Conservation (phyloP, 2,888 invertebrate genomes). For the Platycheirus rosarum region DNA sequence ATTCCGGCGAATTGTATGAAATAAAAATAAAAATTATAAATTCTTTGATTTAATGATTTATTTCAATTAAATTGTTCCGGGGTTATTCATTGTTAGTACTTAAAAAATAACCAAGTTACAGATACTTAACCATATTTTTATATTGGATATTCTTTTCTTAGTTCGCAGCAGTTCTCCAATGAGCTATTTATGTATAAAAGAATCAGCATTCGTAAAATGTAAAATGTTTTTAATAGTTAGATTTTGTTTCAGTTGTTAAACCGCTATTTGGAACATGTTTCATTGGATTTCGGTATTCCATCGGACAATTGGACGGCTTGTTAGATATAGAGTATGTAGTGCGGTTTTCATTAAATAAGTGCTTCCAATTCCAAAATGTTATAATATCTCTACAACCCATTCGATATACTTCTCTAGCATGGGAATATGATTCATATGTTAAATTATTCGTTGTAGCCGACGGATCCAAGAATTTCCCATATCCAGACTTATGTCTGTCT, state of each 20-base stretch:
- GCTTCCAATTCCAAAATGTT: conserved; percentile 81
- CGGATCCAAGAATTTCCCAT: conserved; percentile 79
- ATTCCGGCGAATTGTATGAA: too few relatives aligned
- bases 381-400: conserved; percentile 78
- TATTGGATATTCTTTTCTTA: too few relatives aligned
- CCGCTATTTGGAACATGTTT: conserved; percentile 79
- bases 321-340: background rate
- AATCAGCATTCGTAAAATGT: conserved; percentile 1
- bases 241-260: conserved; percentile 77
- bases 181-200: conserved; percentile 14
- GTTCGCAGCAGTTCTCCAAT: too few relatives aligned
- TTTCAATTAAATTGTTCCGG: too few relatives aligned
- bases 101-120: too few relatives aligned
- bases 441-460: conserved; percentile 79
- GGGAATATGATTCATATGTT: conserved; percentile 76
- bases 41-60: too few relatives aligned
- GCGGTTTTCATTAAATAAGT: conserved; percentile 1
- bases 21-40: too few relatives aligned
- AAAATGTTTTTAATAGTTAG: too few relatives aligned
- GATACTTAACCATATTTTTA: too few relatives aligned
- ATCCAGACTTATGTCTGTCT: conserved; percentile 77
- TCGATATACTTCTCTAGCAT: conserved; percentile 74
- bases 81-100: too few relatives aligned
- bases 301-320: conserved; percentile 76
- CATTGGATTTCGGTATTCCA: conserved; percentile 76